Conservation (phyloP, 2,888 invertebrate species). For the Metacarcinus magister region DNA sequence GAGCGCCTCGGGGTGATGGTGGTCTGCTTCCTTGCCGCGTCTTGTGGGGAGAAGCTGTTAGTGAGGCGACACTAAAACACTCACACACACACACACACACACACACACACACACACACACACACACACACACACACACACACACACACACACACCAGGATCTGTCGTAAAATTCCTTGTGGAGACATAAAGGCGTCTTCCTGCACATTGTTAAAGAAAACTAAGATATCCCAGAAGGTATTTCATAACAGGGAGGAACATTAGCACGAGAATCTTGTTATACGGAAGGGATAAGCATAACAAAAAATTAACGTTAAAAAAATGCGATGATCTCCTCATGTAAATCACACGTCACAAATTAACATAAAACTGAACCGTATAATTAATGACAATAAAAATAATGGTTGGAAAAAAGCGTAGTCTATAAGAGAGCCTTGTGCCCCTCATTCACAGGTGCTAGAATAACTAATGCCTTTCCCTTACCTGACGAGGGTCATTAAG, state of each 20-base stretch:
- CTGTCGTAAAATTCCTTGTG: background rate
- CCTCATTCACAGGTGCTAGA: conserved; percentile 1
- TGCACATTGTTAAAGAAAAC: background rate
- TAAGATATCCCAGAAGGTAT: background rate
- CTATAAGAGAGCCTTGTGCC: background rate
- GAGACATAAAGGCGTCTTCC: background rate
- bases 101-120: too few relatives aligned
- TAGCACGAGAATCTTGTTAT: background rate
- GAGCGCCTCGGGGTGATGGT: background rate
- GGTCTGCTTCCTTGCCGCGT: background rate
- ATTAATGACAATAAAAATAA: background rate
- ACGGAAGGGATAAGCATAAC: background rate
- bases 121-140: too few relatives aligned
- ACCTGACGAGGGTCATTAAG: conserved; percentile 6
- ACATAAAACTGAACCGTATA: background rate
- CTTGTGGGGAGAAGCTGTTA: background rate
- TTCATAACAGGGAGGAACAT: background rate
- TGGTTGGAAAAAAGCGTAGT: background rate
- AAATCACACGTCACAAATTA: background rate
- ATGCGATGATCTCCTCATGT: background rate
- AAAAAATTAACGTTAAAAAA: background rate
- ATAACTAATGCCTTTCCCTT: background rate
- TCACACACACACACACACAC: background rate
- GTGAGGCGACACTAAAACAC: background rate
- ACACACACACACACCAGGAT: background rate